Evolutionary conservation across 2,888 invertebrate species (phyloP), one percentile per base, ranked within the genome.

Genomic region (Crematogaster levior): DNA sequence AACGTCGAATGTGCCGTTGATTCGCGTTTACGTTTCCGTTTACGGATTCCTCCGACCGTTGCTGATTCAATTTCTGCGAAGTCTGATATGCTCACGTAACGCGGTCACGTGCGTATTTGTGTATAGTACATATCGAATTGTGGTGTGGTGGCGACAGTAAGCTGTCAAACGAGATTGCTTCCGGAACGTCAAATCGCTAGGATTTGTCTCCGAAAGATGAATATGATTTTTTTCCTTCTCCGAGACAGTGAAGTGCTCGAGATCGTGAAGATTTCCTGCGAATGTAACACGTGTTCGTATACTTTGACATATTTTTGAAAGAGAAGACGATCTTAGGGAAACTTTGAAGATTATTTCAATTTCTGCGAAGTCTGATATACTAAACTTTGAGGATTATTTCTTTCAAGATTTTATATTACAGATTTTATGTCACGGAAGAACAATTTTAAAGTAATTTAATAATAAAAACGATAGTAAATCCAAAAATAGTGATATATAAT

Each of bases 101-200:
- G 24, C 37, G 30, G 15, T 51, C 18, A n/a, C n/a, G 24, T 37
- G 21, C 43, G n/a, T 51, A 10, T 10, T 51, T 51, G 30, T 43
- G 65, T 65, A 24, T 24, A 24, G 65, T 58, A 37, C 58, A 40
- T 43, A 73, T 73, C 73, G 60, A 73, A 73, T 73, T 60, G 73
- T 60, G 60, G 80, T 46, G 27, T 27, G 46, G 24, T n/a, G 30
- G 73, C 46, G 80, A 74, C 72, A 74, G 80, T 60, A 51, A 77
- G 77, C 56, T 77, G 77, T 77, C 68, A 77, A 77, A 77, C 68
- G 56, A 68, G 68, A 77, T 77, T 77, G 56, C 77, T 77, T 68
- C 56, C 43, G 68, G 30, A 66, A 66, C 68, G 68, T 43, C 56
- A 40, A 75, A 30, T 30, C 21, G 66, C 21, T 15, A 53, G 53